phyloP scores from a whole-genome alignment of 64 coral and sea anemone species.

The Astreopora myriophthalma region DNA sequence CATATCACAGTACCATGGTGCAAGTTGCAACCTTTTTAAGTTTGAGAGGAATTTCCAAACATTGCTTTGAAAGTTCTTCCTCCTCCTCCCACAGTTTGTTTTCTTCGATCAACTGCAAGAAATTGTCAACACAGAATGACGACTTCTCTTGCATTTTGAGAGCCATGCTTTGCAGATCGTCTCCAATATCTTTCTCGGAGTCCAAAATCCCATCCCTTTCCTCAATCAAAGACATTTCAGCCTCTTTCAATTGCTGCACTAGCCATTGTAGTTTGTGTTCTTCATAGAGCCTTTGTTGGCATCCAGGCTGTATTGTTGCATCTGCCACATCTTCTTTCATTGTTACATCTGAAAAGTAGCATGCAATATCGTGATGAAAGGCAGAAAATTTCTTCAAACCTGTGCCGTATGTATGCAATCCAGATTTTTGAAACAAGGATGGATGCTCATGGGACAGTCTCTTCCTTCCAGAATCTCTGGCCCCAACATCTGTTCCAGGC shows the following conservation, averaged over 20 bases:
- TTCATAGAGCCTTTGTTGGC: background rate
- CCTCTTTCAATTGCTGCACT: constrained; percentile 3
- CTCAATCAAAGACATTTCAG: constrained; percentile 5
- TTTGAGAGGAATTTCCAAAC: constrained; percentile 2
- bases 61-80: constrained; percentile 23
- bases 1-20: constrained; percentile 11
- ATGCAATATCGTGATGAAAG: background rate
- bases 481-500: constrained; percentile 48
- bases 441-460: constrained; percentile 8
- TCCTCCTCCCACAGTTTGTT: constrained; percentile 16
- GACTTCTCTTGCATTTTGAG: background rate
- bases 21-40: constrained; percentile 1
- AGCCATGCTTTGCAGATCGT: background rate
- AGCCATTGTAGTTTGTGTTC: background rate
- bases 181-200: background rate
- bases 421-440: constrained; percentile 12
- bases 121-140: constrained; percentile 11
- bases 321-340: constrained; percentile 22
- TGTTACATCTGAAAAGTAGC: constrained; percentile 20
- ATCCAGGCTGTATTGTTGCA: background rate
- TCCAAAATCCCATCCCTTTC: constrained; percentile 24
- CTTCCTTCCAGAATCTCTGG: constrained; percentile 2
- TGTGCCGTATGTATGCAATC: background rate
- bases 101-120: background rate
- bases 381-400: constrained; percentile 1